Evolutionary conservation across 2,797 vertebrate species (phyloP), one percentile per base, ranked within the genome.

Genomic region (Danio tinwini): DNA sequence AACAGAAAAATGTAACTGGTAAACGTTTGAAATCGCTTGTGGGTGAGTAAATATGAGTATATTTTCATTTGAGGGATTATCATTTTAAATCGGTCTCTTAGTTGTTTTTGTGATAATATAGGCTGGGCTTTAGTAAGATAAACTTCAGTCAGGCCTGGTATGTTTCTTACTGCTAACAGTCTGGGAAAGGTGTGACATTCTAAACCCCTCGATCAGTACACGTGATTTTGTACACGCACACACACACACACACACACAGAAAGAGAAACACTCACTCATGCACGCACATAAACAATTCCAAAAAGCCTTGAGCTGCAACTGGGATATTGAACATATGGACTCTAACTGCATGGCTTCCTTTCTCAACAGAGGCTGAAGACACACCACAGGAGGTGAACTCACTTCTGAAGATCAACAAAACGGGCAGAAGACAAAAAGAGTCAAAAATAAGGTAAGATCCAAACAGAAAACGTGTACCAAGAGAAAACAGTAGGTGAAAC

Each of bases 141-240:
- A 50, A 77, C 75, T 29, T 77, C 7, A 39, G 19, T 39, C 40
- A 59, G 76, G 64, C 42, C 76, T 78, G 8, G 67, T 63, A 29
- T 53, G 49, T 44, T 44, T 71, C 55, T 52, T 11, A 37, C 65
- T 19, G 55, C 29, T 21, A 78, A 63, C 59, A 68, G 58, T 72
- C 29, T 63, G 65, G 53, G 71, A 74, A 68, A 74, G 81, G 84
- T 86, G 74, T 72, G 3, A 73, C 73, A 58, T 65, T 62, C 64
- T 49, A 39, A n/a, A 81, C 86, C 83, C 88, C 86, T 87, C 76
- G 84, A 86, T 86, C 10, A 11, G 73, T 39, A 71, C 81, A 59
- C 14, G 9, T 52, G 42, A 76, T 3, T 29, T 29, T 29, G 29
- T n/a, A n/a, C n/a, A n/a, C n/a, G n/a, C n/a, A n/a, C n/a, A n/a